Evolutionary conservation across 2,888 invertebrate species (phyloP).

Genomic region (Catocala fraxini): DNA sequence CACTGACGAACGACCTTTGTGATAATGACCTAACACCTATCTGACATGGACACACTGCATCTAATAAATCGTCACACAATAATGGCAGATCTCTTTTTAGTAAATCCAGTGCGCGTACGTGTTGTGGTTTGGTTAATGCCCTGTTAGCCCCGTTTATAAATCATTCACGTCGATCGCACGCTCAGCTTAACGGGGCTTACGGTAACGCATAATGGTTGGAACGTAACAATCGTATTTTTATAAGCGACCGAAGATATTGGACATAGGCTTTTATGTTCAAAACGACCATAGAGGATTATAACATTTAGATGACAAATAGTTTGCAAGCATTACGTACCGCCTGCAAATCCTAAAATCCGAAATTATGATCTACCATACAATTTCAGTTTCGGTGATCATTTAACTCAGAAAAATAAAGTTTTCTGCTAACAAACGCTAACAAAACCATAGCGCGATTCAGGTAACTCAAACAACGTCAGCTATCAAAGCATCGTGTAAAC

Average conservation of each 20-base stretch:
- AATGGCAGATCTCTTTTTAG: conserved; percentile 74
- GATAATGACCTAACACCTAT: conserved; percentile 8
- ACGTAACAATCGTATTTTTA: conserved; percentile 60
- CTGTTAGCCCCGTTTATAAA: conserved; percentile 78
- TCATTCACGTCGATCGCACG: conserved; percentile 78
- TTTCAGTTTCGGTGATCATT: no score
- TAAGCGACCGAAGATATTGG: conserved; percentile 56
- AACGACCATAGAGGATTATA: conserved; percentile 19
- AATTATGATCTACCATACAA: no score
- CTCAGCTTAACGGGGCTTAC: conserved; percentile 54
- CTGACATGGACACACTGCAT: conserved; percentile 22
- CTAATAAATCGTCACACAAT: conserved; percentile 69
- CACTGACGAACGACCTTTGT: no score
- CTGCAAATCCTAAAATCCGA: no score
- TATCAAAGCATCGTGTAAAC: no score
- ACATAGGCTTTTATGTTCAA: conserved; percentile 45
- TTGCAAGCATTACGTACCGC: background rate
- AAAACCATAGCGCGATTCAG: no score
- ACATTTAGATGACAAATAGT: background rate
- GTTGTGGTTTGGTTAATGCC: conserved; percentile 78
- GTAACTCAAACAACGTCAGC: no score
- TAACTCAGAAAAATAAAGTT: no score
- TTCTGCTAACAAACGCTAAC: no score
- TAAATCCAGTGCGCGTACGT: conserved; percentile 73
- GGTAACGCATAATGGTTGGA: conserved; percentile 46